Conservation (phyloP, 2,113 vertebrate species). For the Galbula dea region DNA sequence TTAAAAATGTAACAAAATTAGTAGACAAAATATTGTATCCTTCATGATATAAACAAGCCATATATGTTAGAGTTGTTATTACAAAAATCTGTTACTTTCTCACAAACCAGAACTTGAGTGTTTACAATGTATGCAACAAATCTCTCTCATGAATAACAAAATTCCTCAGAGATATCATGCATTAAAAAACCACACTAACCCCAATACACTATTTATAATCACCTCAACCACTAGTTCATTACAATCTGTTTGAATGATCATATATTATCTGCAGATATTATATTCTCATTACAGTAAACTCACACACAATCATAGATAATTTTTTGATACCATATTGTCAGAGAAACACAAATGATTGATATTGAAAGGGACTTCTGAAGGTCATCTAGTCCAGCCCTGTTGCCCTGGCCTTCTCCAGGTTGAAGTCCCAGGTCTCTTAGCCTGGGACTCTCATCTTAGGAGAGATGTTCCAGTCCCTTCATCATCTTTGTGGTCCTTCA, state of each 20-base stretch:
- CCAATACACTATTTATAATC: background rate
- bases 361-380: background rate
- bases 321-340: background rate
- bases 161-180: background rate
- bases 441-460: background rate
- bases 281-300: background rate
- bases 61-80: background rate
- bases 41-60: background rate
- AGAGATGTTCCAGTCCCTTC: background rate
- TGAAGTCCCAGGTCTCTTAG: background rate
- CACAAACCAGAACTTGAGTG: background rate
- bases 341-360: background rate
- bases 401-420: background rate
- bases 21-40: background rate
- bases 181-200: background rate
- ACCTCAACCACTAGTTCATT: background rate
- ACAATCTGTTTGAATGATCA: background rate
- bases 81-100: background rate
- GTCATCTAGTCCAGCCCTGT: background rate
- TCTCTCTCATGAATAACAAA: background rate
- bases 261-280: background rate
- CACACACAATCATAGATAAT: background rate
- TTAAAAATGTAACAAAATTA: background rate
- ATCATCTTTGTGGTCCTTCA: background rate
- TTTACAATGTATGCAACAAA: background rate